These are phyloP conservation scores for Polypedilum vanderplanki DNA, from an alignment of 1,140 invertebrate genomes.

Conservation along the genomic window DNA sequence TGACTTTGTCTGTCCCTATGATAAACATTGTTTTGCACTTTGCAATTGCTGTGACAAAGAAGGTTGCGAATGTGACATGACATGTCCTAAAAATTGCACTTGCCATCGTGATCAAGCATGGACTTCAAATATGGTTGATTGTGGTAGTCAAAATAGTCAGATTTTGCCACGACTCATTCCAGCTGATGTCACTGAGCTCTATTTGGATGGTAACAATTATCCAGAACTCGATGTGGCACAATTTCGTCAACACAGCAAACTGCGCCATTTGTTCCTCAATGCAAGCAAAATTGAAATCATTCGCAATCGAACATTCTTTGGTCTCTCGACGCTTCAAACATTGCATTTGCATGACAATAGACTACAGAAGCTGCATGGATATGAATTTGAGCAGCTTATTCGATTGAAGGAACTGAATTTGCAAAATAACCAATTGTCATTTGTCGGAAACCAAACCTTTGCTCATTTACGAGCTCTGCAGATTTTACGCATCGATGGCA, in stretches of 20 bases:
- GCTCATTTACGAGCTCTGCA: slow-evolving; percentile 68
- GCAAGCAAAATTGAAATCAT: slow-evolving; percentile 76
- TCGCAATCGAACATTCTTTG: slow-evolving; percentile 87
- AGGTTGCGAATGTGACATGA: slow-evolving; percentile 93
- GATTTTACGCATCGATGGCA: slow-evolving; percentile 75
- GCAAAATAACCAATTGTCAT: slow-evolving; percentile 74
- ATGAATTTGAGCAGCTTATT: slow-evolving; percentile 79
- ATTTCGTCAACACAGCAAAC: slow-evolving; percentile 86
- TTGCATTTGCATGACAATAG: slow-evolving; percentile 82
- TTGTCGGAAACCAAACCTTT: slow-evolving; percentile 75
- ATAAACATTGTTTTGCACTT: slow-evolving; percentile 85
- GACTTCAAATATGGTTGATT: slow-evolving; percentile 88
- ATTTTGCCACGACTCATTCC: slow-evolving; percentile 78
- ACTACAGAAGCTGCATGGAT: slow-evolving; percentile 71
- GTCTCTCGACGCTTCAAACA: slow-evolving; percentile 68
- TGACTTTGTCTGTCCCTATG: slow-evolving; percentile 85
- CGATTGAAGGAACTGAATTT: slow-evolving; percentile 77
- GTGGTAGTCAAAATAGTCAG: slow-evolving; percentile 64
- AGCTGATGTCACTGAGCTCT: slow-evolving; percentile 90
- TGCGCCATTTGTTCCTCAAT: slow-evolving; percentile 78
- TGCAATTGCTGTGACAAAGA: slow-evolving; percentile 93
- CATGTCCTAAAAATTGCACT: slow-evolving; percentile 81
- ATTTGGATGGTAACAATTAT: slow-evolving; percentile 83
- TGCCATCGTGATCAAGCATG: slow-evolving; percentile 89
- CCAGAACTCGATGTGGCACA: slow-evolving; percentile 77